Percentiles rank a stretch among this genome's conserved stretches.
Conservation (phyloP, 2,888 invertebrate genomes). For the Aphelenchoides bicaudatus region DNA sequence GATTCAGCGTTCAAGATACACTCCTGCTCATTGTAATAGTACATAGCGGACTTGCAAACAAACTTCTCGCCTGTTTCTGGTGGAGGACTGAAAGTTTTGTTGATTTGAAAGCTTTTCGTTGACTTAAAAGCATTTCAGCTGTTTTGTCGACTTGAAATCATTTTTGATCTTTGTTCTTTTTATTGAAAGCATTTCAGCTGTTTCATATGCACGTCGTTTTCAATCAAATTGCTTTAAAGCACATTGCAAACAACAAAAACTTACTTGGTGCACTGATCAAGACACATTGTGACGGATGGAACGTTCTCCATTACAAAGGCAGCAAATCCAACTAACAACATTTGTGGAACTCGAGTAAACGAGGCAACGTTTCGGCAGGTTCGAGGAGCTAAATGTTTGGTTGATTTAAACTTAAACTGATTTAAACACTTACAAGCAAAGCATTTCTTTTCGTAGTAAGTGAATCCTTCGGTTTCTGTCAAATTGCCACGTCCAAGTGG, state of each 20-base stretch:
- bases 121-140: no score
- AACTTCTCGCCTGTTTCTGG: constrained; percentile 59
- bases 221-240: no score
- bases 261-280: constrained; percentile 59
- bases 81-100: constrained; percentile 54
- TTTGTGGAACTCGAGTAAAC: constrained; percentile 59
- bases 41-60: constrained; percentile 61
- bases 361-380: constrained; percentile 58
- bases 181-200: no score
- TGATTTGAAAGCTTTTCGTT: background rate
- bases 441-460: constrained; percentile 60
- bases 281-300: constrained; percentile 59
- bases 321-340: constrained; percentile 60
- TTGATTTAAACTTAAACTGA: constrained; percentile 3
- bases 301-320: constrained; percentile 61
- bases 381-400: constrained; percentile 46
- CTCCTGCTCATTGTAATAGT: constrained; percentile 61
- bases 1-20: constrained; percentile 60
- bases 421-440: constrained; percentile 51
- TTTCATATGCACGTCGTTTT: no score
- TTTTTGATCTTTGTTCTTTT: no score
- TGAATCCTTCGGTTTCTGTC: constrained; percentile 46
- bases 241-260: no score
- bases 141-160: no score
- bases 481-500: constrained; percentile 57